These are phyloP conservation scores for Hypotaenidia okinawae DNA, from an alignment of 2,797 vertebrate species.

Conservation along the genomic window DNA sequence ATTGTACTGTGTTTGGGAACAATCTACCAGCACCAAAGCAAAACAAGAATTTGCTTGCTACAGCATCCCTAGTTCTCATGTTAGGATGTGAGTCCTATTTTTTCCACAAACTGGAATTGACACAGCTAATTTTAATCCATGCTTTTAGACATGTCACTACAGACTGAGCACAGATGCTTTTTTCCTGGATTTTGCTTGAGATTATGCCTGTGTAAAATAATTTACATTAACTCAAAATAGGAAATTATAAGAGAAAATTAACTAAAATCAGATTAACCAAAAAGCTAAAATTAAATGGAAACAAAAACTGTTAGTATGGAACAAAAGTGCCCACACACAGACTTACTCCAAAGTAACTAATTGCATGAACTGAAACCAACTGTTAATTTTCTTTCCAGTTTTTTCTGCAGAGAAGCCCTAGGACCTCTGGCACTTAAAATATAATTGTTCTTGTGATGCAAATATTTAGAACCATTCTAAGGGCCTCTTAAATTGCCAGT, in stretches of 20 bases:
- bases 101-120: not conserved
- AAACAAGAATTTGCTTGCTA: not conserved
- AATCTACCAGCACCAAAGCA: not conserved
- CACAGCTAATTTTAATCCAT: not conserved
- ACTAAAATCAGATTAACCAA: not conserved
- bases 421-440: not conserved
- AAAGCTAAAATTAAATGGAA: slow-evolving; percentile 40
- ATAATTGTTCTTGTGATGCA: not conserved
- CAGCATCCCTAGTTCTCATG: not conserved
- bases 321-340: slow-evolving; percentile 23
- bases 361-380: slow-evolving; percentile 13
- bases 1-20: not conserved
- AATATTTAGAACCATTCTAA: not conserved
- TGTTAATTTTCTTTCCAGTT: not conserved
- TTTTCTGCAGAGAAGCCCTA: not conserved
- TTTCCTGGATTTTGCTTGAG: not conserved
- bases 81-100: not conserved
- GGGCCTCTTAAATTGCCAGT: not conserved
- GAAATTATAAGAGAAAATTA: not conserved
- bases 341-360: slow-evolving; percentile 4
- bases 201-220: not conserved
- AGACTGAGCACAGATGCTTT: not conserved
- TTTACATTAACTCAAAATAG: not conserved
- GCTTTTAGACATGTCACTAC: not conserved
- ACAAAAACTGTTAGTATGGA: slow-evolving; percentile 19